A percentile compares a stretch with the other conserved stretches of the same genome.
phyloP scores from a whole-genome alignment of 2,797 vertebrate species.

The Macrochelys suwanniensis region DNA sequence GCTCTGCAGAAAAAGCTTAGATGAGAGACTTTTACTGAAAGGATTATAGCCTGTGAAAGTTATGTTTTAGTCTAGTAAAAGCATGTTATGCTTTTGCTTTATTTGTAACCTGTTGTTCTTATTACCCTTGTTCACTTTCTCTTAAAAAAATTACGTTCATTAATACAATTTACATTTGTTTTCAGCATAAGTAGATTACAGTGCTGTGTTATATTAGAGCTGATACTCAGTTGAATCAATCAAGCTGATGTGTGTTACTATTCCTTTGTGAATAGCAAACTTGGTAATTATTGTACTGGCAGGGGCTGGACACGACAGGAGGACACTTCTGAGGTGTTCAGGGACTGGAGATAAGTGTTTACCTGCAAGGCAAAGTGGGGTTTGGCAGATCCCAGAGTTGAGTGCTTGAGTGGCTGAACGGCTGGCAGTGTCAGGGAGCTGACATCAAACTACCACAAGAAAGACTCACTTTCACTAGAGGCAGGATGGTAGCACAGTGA shows the following conservation, averaged over 20 bases:
- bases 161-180: not conserved
- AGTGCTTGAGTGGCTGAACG: not conserved
- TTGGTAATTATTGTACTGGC: not conserved
- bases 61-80: not conserved
- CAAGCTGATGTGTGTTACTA: not conserved
- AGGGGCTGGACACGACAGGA: not conserved
- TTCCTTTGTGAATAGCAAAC: not conserved
- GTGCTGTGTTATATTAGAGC: not conserved
- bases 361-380: not conserved
- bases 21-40: too few relatives aligned
- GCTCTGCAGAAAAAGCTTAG: not conserved
- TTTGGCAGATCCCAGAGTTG: not conserved
- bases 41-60: not conserved
- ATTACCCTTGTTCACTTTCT: not conserved
- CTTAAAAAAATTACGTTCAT: not conserved
- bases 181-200: not conserved
- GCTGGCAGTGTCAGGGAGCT: not conserved
- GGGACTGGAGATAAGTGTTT: not conserved
- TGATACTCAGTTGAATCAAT: not conserved
- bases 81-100: not conserved
- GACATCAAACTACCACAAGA: not conserved
- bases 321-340: not conserved
- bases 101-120: not conserved
- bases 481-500: not conserved
- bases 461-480: not conserved